These are phyloP conservation scores for Aphodius granarius DNA, from an alignment of 2,888 invertebrate species.

Conservation along the genomic window DNA sequence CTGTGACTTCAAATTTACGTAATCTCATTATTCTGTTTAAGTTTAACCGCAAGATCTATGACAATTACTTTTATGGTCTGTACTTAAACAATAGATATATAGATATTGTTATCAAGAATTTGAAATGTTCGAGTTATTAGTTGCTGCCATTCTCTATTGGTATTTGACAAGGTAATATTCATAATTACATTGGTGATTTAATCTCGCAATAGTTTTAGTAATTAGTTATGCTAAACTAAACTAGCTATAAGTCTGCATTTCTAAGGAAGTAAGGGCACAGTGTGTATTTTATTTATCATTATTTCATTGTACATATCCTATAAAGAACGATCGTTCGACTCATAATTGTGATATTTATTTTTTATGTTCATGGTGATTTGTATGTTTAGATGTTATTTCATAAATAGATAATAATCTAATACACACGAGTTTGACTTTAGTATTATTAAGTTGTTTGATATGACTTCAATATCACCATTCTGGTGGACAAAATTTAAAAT, in stretches of 20 bases:
- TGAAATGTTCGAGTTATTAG: background rate
- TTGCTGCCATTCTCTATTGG: background rate
- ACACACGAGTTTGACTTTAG: background rate
- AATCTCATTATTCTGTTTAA: background rate
- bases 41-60: background rate
- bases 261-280: background rate
- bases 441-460: too few relatives aligned
- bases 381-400: background rate
- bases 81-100: background rate
- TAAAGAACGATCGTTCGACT: background rate
- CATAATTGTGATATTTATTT: background rate
- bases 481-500: too few relatives aligned
- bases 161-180: background rate
- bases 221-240: background rate
- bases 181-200: background rate
- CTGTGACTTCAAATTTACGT: constrained; percentile 59
- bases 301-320: background rate
- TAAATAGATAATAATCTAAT: background rate
- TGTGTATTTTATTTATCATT: background rate
- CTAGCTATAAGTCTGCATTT: background rate
- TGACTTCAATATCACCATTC: too few relatives aligned
- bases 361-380: background rate
- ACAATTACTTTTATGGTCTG: background rate
- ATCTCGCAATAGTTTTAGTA: background rate
- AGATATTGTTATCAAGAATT: background rate